Conservation (phyloP, 2,888 invertebrate species). For the Parnassius orleans region DNA sequence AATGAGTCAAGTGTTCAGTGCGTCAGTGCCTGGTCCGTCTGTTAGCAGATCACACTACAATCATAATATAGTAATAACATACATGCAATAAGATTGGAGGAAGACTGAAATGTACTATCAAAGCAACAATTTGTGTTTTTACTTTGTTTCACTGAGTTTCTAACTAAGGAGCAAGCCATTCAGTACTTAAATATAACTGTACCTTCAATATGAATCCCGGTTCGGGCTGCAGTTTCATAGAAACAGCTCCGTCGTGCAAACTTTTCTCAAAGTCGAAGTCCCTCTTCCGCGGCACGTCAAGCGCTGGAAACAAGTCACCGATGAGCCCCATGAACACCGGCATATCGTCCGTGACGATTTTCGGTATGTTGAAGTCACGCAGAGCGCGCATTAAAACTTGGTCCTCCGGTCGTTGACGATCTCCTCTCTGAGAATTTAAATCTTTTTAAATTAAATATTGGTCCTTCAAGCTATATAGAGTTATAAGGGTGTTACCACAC, state of each 20-base stretch:
- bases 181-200: background rate
- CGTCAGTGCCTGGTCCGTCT: too few relatives aligned
- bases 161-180: too few relatives aligned
- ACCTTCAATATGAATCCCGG: conserved; percentile 93
- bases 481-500: too few relatives aligned
- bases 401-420: conserved; percentile 90
- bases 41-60: too few relatives aligned
- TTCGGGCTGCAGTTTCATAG: conserved; percentile 94
- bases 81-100: too few relatives aligned
- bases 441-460: background rate
- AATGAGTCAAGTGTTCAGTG: too few relatives aligned
- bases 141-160: too few relatives aligned
- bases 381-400: conserved; percentile 96
- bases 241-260: conserved; percentile 88
- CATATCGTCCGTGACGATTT: conserved; percentile 95
- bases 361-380: conserved; percentile 96
- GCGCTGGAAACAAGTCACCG: conserved; percentile 94
- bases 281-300: conserved; percentile 94
- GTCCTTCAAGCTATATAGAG: too few relatives aligned
- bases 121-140: too few relatives aligned
- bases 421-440: conserved; percentile 78
- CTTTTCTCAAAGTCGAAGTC: conserved; percentile 91
- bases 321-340: conserved; percentile 97
- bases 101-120: too few relatives aligned
- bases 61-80: too few relatives aligned